Percentiles rank a stretch among this genome's conserved stretches.
Evolutionary conservation across 2,888 invertebrate genomes (phyloP).

Genomic region (Diloba caeruleocephala): DNA sequence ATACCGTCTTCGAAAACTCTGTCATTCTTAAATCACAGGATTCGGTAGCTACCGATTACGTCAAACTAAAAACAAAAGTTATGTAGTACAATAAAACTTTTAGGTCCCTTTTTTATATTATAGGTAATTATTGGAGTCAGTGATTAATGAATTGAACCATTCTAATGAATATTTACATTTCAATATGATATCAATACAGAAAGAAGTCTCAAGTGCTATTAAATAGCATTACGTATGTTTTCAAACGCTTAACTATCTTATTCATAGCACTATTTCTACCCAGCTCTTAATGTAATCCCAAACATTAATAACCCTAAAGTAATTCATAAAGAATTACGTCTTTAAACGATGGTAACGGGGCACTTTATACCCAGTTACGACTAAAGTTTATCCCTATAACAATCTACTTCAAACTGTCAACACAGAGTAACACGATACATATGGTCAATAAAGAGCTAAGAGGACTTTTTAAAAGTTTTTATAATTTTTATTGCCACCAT

Average conservation of each 20-base stretch:
- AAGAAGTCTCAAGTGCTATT: too few relatives aligned
- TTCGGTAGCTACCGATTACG: too few relatives aligned
- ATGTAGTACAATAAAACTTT: too few relatives aligned
- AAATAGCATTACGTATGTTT: too few relatives aligned
- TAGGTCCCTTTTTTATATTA: too few relatives aligned
- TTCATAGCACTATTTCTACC: not conserved
- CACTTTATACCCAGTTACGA: conserved; percentile 23
- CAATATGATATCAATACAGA: too few relatives aligned
- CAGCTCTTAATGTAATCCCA: conserved; percentile 21
- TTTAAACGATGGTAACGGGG: conserved; percentile 12
- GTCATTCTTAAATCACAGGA: too few relatives aligned
- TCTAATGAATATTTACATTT: too few relatives aligned
- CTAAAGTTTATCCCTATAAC: conserved; percentile 11
- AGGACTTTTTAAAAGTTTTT: conserved; percentile 66
- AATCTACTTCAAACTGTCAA: conserved; percentile 57
- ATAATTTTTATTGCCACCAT: conserved; percentile 53
- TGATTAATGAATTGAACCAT: too few relatives aligned
- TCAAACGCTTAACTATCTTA: not conserved
- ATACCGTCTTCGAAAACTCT: too few relatives aligned
- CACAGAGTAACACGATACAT: conserved; percentile 67
- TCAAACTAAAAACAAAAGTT: too few relatives aligned
- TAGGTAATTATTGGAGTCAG: too few relatives aligned
- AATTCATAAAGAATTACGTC: conserved; percentile 11
- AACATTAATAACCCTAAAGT: conserved; percentile 9
- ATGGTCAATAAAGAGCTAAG: conserved; percentile 72